phyloP scores from a whole-genome alignment of 2,113 vertebrate genomes.

The Passer domesticus region DNA sequence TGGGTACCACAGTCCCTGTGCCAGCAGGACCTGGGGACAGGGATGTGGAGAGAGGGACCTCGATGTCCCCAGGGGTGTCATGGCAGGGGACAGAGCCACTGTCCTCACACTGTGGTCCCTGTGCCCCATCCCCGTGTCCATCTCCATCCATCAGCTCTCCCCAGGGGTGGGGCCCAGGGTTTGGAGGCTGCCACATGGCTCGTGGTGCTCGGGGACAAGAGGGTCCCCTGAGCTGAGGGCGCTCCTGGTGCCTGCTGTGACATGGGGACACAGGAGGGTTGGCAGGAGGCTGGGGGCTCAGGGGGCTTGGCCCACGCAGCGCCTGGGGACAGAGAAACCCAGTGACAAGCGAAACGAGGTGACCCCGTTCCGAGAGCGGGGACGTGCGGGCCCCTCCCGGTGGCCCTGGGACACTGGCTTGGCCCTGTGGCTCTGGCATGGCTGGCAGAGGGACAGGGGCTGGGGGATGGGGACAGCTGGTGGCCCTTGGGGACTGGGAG shows the following conservation, averaged over 20 bases:
- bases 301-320: rapidly evolving
- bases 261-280: background rate
- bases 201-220: rapidly evolving
- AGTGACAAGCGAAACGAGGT: rapidly evolving
- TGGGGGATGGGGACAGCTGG: background rate
- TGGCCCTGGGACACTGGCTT: background rate
- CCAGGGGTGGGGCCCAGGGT: background rate
- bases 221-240: background rate
- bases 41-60: background rate
- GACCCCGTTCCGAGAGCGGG: background rate
- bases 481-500: background rate
- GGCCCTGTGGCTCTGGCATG: rapidly evolving
- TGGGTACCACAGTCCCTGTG: rapidly evolving
- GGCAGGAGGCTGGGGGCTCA: background rate
- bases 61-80: rapidly evolving
- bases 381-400: rapidly evolving
- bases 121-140: background rate
- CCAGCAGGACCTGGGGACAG: background rate
- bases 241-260: background rate
- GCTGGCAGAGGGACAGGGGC: background rate
- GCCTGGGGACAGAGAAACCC: background rate
- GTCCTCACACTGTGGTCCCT: background rate
- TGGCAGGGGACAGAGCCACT: rapidly evolving
- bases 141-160: background rate
- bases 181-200: background rate